These are phyloP conservation scores for Tragulus kanchil DNA, from an alignment of 2,113 vertebrate species.

Conservation along the genomic window DNA sequence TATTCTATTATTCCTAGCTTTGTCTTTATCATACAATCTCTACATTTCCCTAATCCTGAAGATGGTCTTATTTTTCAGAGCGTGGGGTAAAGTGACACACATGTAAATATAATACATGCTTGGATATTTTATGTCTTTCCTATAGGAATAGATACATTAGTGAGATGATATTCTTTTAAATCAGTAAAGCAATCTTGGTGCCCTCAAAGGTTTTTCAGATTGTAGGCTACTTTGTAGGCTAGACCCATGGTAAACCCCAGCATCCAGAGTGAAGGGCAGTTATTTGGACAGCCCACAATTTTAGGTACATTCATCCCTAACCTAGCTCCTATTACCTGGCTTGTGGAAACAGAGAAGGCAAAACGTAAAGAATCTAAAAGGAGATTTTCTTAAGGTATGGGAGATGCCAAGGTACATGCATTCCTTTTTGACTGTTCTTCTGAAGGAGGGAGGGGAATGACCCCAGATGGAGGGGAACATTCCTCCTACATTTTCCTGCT, in stretches of 20 bases:
- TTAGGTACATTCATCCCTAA: neutral
- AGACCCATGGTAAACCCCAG: neutral
- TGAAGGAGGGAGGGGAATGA: neutral
- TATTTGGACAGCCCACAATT: neutral
- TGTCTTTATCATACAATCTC: neutral
- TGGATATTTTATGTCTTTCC: constrained; percentile 20
- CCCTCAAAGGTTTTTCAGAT: neutral
- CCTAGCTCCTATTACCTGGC: neutral
- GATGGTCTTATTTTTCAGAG: neutral
- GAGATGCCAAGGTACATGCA: neutral
- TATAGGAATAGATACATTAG: neutral
- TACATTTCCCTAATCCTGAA: neutral
- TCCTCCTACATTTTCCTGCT: fast-evolving
- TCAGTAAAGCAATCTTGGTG: neutral
- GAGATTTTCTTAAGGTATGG: neutral
- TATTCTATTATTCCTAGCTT: neutral
- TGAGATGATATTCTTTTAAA: neutral
- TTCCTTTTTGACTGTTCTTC: neutral
- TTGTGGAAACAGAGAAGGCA: neutral
- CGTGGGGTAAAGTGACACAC: neutral
- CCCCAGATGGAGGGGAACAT: neutral
- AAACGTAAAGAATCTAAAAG: neutral
- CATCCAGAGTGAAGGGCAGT: neutral
- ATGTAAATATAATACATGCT: neutral
- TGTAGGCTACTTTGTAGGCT: neutral